Evolutionary conservation across 2,113 vertebrate species (phyloP).

Genomic region (Gallinago jamesoni): DNA sequence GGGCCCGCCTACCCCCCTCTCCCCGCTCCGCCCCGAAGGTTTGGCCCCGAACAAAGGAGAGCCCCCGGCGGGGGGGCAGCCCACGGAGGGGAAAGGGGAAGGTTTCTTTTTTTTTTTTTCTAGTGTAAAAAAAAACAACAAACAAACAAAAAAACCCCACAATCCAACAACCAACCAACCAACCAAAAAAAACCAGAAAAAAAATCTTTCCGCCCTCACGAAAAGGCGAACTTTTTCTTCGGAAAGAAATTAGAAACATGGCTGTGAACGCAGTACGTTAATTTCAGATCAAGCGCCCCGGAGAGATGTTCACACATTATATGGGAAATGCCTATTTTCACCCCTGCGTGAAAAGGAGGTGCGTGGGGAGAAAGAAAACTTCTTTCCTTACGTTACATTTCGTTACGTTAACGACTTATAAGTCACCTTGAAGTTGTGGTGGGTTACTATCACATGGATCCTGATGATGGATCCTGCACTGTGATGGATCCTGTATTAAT

Average conservation of each 20-base stretch:
- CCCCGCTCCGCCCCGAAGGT: not conserved
- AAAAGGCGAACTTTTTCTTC: not conserved
- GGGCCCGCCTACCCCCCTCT: not conserved
- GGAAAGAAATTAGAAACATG: not conserved
- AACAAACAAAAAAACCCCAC: too few species aligned
- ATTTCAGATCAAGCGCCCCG: too few species aligned
- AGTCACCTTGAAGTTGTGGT: not conserved
- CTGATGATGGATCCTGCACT: too few species aligned
- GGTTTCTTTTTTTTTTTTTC: not conserved
- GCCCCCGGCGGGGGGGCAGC: not conserved
- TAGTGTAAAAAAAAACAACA: not conserved
- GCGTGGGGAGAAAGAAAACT: not conserved
- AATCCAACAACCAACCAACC: too few species aligned
- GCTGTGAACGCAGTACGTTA: rapidly evolving
- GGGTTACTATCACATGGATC: too few species aligned
- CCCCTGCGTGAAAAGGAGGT: too few species aligned
- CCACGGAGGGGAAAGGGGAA: too few species aligned
- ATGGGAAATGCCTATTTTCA: rapidly evolving
- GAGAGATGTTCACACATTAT: rapidly evolving
- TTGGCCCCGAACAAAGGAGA: conserved; percentile 16
- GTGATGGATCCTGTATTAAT: not conserved
- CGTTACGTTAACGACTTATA: too few species aligned
- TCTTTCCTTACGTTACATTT: too few species aligned
- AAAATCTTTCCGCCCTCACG: not conserved
- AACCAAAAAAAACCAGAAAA: too few species aligned